These are phyloP conservation scores for Saccostrea glomerata DNA, from an alignment of 1,140 invertebrate species.

Conservation along the genomic window DNA sequence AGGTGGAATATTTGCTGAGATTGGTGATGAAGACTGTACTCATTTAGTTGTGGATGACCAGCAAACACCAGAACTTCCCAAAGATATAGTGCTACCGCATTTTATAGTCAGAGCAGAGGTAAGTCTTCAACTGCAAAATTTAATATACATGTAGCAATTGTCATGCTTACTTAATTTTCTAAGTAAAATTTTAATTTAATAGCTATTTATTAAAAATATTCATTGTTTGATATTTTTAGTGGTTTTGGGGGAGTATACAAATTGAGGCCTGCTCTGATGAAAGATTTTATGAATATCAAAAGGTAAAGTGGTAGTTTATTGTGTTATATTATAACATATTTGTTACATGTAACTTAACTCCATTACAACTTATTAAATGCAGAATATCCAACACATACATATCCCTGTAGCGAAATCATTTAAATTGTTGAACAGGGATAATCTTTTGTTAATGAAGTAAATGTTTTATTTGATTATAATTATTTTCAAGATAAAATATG, in stretches of 20 bases:
- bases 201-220: no score
- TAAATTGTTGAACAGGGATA: no score
- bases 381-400: background rate
- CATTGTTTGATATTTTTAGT: conserved; percentile 80
- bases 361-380: background rate
- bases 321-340: background rate
- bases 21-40: conserved; percentile 90
- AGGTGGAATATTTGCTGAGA: conserved; percentile 86
- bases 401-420: background rate
- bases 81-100: conserved; percentile 63
- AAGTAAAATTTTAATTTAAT: no score
- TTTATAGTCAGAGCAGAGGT: conserved; percentile 75
- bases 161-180: no score
- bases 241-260: conserved; percentile 98
- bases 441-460: background rate
- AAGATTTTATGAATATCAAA: conserved; percentile 85
- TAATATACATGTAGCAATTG: no score
- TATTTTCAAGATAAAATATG: background rate
- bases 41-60: conserved; percentile 88
- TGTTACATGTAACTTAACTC: no score
- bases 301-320: conserved; percentile 57
- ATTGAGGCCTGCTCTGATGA: conserved; percentile 95
- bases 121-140: background rate
- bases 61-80: conserved; percentile 72
- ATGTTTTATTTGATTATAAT: background rate